Evolutionary conservation across 1,140 invertebrate genomes (phyloP), one percentile per base, ranked within the genome.

Genomic region (Papilio glaucus): DNA sequence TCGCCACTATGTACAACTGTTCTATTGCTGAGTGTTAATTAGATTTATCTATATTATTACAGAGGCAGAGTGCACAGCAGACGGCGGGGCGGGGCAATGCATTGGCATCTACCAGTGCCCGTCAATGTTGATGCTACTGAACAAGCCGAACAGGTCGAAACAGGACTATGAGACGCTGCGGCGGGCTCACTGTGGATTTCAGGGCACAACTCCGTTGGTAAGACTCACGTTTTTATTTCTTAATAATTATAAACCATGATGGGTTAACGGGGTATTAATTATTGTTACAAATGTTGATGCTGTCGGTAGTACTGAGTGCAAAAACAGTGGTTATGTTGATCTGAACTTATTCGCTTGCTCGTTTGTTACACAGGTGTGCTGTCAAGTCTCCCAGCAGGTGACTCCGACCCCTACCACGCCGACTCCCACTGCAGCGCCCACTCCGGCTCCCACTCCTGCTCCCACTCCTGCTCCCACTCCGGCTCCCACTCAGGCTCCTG

Each of bases 81-180:
- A 53, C 12, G 77, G 73, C 6, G 71, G 7, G 2, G 42, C 4
- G 1, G 81, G 85, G 0, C 26, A 75, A 15, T 86, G 85, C 71
- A 69, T 85, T 3, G 53, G 74, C 3, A 73, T 88, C 15, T 61
- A 74, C 49, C 69, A 80, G 4, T 88, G 85, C 39, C 29, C 60
- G 15, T 6, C 26, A 1, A 49, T 88, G 9, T 10, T 84, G 15
- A 45, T 29, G 0, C 13, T 87, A 1, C 0, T 83, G 1, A 65
- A 74, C 41, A 85, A 84, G 1, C 29, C 61, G 4, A 68, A 71
- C 5, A 71, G 71, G 7, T 81, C 78, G 0, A 29, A 38, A 12
- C 69, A 74, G 6, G 82, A 85, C 2, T 13, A 73, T 0, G 69
- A 76, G 0, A 39, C 77, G 1, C 69, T 84, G 18, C 77, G 76